Evolutionary conservation across 2,797 vertebrate species (phyloP).

Genomic region (Loris lydekkerianus): DNA sequence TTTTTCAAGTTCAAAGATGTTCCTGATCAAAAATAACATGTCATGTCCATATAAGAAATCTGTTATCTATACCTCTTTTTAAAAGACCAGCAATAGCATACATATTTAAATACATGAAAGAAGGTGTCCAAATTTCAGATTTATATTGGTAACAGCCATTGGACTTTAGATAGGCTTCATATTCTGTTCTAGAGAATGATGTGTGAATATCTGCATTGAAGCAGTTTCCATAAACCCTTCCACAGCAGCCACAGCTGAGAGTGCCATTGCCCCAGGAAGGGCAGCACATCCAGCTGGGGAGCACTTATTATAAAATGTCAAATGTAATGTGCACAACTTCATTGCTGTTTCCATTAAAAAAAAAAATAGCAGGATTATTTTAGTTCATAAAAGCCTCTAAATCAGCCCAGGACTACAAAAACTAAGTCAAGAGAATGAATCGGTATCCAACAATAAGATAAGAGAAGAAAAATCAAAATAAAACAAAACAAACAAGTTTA

Average conservation of each 20-base stretch:
- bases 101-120: conserved; percentile 26
- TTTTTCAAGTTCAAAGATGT: conserved; percentile 10
- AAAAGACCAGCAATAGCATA: background rate
- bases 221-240: conserved; percentile 49
- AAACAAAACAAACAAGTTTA: background rate
- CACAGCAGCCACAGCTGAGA: background rate
- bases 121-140: background rate
- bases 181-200: background rate
- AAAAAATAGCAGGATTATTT: background rate
- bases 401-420: background rate
- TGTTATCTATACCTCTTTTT: background rate
- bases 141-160: background rate
- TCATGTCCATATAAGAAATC: background rate
- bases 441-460: background rate
- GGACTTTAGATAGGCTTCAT: conserved; percentile 35
- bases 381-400: conserved; percentile 16
- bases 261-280: background rate
- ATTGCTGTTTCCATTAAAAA: background rate
- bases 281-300: background rate
- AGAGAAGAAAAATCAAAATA: conserved; percentile 16
- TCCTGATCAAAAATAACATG: conserved; percentile 31
- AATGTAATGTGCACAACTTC: conserved; percentile 23
- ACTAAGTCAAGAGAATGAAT: background rate
- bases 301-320: background rate
- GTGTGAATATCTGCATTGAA: background rate